Conservation (phyloP, 2,888 invertebrate species). For the Magallana nippona region DNA sequence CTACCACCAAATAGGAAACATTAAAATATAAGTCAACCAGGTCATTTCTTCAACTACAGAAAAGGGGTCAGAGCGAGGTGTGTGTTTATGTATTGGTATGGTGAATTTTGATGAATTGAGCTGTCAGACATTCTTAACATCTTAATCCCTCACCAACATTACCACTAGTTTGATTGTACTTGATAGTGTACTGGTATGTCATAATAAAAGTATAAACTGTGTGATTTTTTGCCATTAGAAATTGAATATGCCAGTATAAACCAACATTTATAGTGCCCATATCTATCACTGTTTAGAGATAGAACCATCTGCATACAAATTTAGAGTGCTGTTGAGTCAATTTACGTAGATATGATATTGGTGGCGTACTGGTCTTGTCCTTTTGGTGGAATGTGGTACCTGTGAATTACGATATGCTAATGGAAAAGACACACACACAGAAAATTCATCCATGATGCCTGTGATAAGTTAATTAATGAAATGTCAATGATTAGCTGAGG, state of each 20-base stretch:
- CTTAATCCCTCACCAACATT: neutral
- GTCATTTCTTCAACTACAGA: neutral
- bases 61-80: neutral
- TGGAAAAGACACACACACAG: neutral
- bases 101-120: constrained; percentile 19
- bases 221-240: too few relatives aligned
- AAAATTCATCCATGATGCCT: neutral
- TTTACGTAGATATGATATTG: too few relatives aligned
- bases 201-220: too few relatives aligned
- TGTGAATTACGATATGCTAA: constrained; percentile 8
- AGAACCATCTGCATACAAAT: too few relatives aligned
- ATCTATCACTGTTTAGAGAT: too few relatives aligned
- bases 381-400: constrained; percentile 17
- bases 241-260: too few relatives aligned
- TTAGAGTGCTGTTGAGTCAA: too few relatives aligned
- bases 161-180: neutral
- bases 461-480: constrained; percentile 24
- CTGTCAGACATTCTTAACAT: constrained; percentile 15
- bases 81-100: neutral
- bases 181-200: neutral
- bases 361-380: neutral
- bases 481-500: constrained; percentile 25
- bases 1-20: neutral
- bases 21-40: neutral
- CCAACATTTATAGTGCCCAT: too few relatives aligned